These are phyloP conservation scores for Penaeus monodon DNA, from an alignment of 2,888 invertebrate species.

Conservation along the genomic window DNA sequence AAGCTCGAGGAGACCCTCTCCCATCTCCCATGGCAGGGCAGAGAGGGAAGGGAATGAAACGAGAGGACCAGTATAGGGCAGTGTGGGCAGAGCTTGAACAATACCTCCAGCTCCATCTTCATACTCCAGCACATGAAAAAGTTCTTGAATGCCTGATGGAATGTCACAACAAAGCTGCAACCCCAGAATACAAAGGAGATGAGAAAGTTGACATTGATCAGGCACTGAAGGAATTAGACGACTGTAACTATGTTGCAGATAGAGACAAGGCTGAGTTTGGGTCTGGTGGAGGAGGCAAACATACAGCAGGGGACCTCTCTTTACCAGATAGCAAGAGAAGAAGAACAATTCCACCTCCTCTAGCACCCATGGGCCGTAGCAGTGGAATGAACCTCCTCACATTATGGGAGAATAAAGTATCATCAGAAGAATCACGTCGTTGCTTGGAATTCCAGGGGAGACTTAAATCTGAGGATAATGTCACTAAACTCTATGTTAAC, in stretches of 20 bases:
- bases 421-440: slow-evolving; percentile 70
- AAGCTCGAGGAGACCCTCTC: slow-evolving; percentile 85
- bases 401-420: slow-evolving; percentile 77
- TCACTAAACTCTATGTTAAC: slow-evolving; percentile 83
- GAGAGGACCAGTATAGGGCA: slow-evolving; percentile 90
- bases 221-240: slow-evolving; percentile 75
- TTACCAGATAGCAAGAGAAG: slow-evolving; percentile 45
- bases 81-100: slow-evolving; percentile 92
- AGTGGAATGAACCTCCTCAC: slow-evolving; percentile 74
- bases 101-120: slow-evolving; percentile 82
- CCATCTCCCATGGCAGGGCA: slow-evolving; percentile 73
- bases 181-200: slow-evolving; percentile 68
- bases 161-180: slow-evolving; percentile 76
- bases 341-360: slow-evolving; percentile 44
- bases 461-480: slow-evolving; percentile 71
- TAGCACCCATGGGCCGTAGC: slow-evolving; percentile 64
- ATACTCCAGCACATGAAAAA: slow-evolving; percentile 83
- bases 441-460: slow-evolving; percentile 77
- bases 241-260: slow-evolving; percentile 69
- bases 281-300: slow-evolving; percentile 75
- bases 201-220: slow-evolving; percentile 77
- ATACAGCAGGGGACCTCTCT: slow-evolving; percentile 48
- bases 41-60: slow-evolving; percentile 66
- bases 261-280: slow-evolving; percentile 81
- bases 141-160: slow-evolving; percentile 86